Evolutionary conservation across 2,888 invertebrate species (phyloP).

Genomic region (Drosophila dives): DNA sequence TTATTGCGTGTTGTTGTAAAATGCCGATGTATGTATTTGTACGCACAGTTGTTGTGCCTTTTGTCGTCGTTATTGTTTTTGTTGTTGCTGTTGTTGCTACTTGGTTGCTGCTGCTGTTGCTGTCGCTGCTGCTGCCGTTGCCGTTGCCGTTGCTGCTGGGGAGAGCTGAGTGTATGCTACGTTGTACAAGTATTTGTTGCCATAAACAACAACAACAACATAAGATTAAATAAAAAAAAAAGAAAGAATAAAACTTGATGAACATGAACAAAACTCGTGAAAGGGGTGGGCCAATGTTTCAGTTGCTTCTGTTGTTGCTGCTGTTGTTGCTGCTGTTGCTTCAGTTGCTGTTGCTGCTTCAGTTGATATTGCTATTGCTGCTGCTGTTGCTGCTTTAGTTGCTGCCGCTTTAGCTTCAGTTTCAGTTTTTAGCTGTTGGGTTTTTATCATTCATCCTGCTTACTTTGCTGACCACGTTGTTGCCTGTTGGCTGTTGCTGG

Average conservation of each 20-base stretch:
- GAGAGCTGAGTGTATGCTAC: constrained; percentile 36
- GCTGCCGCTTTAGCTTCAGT: constrained; percentile 21
- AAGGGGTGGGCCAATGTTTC: constrained; percentile 73
- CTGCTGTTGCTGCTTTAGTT: constrained; percentile 5
- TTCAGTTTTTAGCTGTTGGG: constrained; percentile 29
- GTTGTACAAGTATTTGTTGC: constrained; percentile 72
- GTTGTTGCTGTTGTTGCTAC: constrained; percentile 27
- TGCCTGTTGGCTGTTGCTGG: constrained; percentile 52
- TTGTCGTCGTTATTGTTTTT: constrained; percentile 38
- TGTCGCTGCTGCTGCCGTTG: constrained; percentile 36
- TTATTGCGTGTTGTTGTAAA: constrained; percentile 83
- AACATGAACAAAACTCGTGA: constrained; percentile 74
- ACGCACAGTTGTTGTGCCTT: constrained; percentile 67
- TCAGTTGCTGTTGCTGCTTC: constrained; percentile 17
- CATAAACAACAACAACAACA: constrained; percentile 70
- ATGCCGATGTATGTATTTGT: constrained; percentile 80
- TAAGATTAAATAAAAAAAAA: constrained; percentile 65
- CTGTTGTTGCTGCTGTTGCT: constrained; percentile 17
- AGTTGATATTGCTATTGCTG: constrained; percentile 17
- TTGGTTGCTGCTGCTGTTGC: constrained; percentile 28
- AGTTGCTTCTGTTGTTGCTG: constrained; percentile 29
- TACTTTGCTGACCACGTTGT: constrained; percentile 61
- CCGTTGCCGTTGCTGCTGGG: constrained; percentile 30
- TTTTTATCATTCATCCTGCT: constrained; percentile 56
- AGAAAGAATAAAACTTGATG: constrained; percentile 76